Base-by-base conservation (phyloP, 2,113 vertebrate species). In the Marmota monax region DNA sequence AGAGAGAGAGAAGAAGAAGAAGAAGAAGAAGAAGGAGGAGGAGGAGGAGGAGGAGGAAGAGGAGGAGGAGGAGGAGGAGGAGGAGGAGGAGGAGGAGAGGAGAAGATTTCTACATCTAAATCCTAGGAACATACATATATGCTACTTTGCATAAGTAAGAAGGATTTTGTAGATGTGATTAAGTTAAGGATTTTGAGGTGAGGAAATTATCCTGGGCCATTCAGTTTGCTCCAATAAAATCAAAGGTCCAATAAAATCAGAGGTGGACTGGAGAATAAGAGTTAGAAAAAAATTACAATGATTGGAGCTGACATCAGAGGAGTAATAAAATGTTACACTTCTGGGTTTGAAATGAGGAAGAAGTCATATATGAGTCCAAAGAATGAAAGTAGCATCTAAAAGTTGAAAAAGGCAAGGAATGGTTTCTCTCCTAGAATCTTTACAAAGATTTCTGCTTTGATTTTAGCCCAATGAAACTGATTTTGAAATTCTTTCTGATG, bases 381-480 rank as follows among this genome's bases (percentile, higher is more conserved):
- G 53, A 63, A 94, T 56, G 4, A 7, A 83, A 34, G 34, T 65
- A 39, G 58, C 25, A 6, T 78, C 67, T 69, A 51, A 22, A 80
- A 87, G 42, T 14, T 82, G 10, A 27, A 84, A 78, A 95, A 88
- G 4, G 1, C 34, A 88, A 83, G 3, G n/a, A 85, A 77, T 39
- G 25, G 18, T 65, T 90, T 76, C 1, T 88, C 1, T 39, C 45
- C 1, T 58, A 90, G 9, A 34, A 69, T 13, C 10, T 37, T 3
- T 11, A 56, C 22, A 70, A 93, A 80, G 13, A 0, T 3, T 4
- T 74, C 25, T 74, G 22, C 23, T 74, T 88, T 76, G 9, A 92
- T 80, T 88, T 97, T 77, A 94, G 29, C 58, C 45, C 10, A 56
- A 5, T 39, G 25, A 79, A 96, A 51, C 5, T 48, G n/a, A 88